These are phyloP conservation scores for Eurosta solidaginis DNA, from an alignment of 1,140 invertebrate genomes.

Conservation along the genomic window DNA sequence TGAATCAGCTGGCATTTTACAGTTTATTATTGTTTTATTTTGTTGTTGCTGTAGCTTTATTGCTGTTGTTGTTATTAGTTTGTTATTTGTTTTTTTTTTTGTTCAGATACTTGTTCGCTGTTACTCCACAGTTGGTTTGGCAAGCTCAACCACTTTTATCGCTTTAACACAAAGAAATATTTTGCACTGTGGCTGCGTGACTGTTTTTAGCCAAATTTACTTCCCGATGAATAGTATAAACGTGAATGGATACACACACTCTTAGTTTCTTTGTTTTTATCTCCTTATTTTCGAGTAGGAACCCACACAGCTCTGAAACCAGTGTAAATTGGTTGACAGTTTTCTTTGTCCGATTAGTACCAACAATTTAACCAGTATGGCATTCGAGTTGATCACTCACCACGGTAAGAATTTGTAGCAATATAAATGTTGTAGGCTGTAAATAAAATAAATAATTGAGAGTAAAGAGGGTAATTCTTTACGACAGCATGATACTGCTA, in stretches of 20 bases:
- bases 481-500: no score
- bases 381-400: neutral
- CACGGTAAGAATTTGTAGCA: neutral
- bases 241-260: conserved; percentile 36
- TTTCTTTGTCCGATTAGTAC: neutral
- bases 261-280: conserved; percentile 53
- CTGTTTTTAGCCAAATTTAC: neutral
- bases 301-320: conserved; percentile 32
- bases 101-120: neutral
- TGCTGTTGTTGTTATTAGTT: neutral
- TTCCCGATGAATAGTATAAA: neutral
- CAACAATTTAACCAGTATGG: neutral
- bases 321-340: conserved; percentile 37
- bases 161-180: neutral
- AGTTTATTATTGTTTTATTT: conserved; percentile 28
- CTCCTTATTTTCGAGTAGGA: conserved; percentile 1
- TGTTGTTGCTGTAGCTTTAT: neutral
- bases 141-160: neutral
- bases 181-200: neutral
- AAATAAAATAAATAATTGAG: neutral
- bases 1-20: conserved; percentile 41
- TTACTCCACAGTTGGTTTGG: neutral
- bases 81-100: neutral
- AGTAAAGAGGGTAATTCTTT: no score
- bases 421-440: neutral